These are phyloP conservation scores for Parapsyche elsis DNA, from an alignment of 1,140 invertebrate genomes.

Conservation along the genomic window DNA sequence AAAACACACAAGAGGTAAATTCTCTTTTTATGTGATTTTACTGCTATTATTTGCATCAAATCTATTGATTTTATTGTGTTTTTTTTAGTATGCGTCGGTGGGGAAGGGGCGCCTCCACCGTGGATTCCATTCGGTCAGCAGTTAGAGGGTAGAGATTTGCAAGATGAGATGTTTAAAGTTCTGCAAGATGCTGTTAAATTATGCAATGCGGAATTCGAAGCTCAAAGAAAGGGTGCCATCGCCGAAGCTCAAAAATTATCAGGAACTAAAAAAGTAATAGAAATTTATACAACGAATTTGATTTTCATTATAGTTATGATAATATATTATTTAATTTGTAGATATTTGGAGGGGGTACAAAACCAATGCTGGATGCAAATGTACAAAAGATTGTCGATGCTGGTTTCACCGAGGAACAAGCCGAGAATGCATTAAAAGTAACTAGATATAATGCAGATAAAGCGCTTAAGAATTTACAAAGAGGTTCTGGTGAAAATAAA, in stretches of 20 bases:
- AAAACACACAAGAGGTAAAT: conserved; percentile 73
- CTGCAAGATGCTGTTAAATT: conserved; percentile 70
- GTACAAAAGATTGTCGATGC: conserved; percentile 84
- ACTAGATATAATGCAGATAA: conserved; percentile 80
- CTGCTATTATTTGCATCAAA: background rate
- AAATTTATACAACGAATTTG: conserved; percentile 1
- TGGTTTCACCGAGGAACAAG: conserved; percentile 82
- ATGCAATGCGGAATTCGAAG: conserved; percentile 85
- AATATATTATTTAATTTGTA: conserved; percentile 47
- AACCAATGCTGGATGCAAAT: conserved; percentile 79
- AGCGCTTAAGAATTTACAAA: conserved; percentile 77
- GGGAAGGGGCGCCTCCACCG: conserved; percentile 82
- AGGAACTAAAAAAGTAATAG: conserved; percentile 76
- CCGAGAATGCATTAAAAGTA: conserved; percentile 76
- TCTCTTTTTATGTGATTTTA: background rate
- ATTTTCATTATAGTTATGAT: conserved; percentile 26
- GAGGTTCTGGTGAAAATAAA: conserved; percentile 64
- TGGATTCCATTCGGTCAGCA: conserved; percentile 93
- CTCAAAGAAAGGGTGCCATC: conserved; percentile 86
- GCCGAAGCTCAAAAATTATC: conserved; percentile 84
- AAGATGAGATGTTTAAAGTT: conserved; percentile 79
- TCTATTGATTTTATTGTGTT: background rate
- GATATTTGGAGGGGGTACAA: conserved; percentile 77
- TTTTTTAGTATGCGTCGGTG: conserved; percentile 66
- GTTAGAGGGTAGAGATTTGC: conserved; percentile 68